phyloP scores from a whole-genome alignment of 2,113 vertebrate genomes.

The Microcebus lehilahytsara region DNA sequence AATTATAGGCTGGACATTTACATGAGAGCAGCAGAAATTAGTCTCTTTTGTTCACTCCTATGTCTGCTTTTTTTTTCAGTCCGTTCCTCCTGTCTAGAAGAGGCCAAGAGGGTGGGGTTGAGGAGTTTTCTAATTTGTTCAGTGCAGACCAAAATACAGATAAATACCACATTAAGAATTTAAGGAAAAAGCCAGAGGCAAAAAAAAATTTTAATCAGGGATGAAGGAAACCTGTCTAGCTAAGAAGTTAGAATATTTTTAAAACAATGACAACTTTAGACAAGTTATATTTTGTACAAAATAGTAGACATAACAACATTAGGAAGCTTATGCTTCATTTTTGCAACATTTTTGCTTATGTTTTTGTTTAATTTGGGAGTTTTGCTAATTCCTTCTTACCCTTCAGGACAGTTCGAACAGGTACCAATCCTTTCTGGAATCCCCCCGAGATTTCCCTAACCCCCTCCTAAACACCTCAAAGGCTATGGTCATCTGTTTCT shows the following conservation, averaged over 20 bases:
- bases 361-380: background rate
- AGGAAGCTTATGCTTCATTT: background rate
- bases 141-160: background rate
- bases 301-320: background rate
- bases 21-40: background rate
- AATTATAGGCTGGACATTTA: background rate
- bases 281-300: background rate
- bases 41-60: background rate
- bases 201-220: background rate
- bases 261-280: background rate
- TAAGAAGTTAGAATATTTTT: conserved; percentile 13
- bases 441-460: background rate
- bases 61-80: background rate
- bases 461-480: background rate
- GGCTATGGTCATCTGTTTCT: background rate
- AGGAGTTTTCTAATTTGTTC: background rate
- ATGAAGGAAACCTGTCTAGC: background rate
- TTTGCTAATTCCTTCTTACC: background rate
- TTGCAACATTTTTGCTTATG: background rate
- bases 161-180: conserved; percentile 29
- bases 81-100: background rate
- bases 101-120: too few relatives aligned
- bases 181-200: background rate
- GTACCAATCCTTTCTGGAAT: background rate
- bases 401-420: background rate